Conservation (phyloP, 2,113 vertebrate genomes). For the Camarhynchus parvulus region DNA sequence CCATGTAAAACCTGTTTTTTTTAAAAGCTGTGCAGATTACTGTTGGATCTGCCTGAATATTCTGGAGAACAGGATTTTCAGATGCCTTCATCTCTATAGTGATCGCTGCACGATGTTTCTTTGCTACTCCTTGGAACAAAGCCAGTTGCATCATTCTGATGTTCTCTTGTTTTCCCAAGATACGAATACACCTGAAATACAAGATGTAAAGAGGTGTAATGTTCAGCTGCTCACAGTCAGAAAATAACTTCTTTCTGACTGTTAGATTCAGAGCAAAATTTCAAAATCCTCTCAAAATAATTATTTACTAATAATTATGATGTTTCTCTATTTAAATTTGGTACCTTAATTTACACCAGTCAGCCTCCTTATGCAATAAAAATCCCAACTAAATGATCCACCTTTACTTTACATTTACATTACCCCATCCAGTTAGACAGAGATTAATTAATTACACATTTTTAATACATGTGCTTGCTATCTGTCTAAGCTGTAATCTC, state of each 20-base stretch:
- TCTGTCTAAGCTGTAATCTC: background rate
- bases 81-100: conserved; percentile 99
- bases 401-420: background rate
- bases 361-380: accelerated
- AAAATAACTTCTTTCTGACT: background rate
- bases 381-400: background rate
- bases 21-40: conserved; percentile 96
- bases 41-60: conserved; percentile 88
- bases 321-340: background rate
- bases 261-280: background rate
- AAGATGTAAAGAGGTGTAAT: background rate
- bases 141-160: conserved; percentile 91
- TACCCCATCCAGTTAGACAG: background rate
- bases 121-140: conserved; percentile 93
- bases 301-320: background rate
- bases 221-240: background rate
- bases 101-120: conserved; percentile 84
- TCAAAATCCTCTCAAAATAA: background rate
- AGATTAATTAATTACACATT: conserved; percentile 11
- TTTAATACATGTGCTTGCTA: background rate
- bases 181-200: conserved; percentile 88
- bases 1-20: conserved; percentile 99
- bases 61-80: conserved; percentile 94
- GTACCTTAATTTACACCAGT: background rate
- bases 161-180: conserved; percentile 97